Evolutionary conservation across 1,140 invertebrate genomes (phyloP).

Genomic region (Lethocerus indicus): DNA sequence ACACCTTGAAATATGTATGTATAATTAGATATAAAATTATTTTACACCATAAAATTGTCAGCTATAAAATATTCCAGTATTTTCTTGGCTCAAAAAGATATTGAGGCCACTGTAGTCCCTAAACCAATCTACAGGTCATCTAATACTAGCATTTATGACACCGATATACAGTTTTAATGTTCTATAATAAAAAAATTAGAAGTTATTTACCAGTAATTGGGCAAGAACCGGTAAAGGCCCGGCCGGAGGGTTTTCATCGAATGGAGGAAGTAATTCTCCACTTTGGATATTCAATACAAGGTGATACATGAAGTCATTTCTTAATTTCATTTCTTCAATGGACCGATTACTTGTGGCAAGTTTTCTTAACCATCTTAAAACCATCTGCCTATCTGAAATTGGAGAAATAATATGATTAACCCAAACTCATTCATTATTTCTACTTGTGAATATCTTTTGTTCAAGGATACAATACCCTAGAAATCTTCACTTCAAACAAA

Average conservation of each 20-base stretch:
- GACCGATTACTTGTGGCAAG: constrained; percentile 23
- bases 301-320: constrained; percentile 33
- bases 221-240: constrained; percentile 23
- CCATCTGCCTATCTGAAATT: constrained; percentile 21
- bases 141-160: background rate
- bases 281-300: constrained; percentile 27
- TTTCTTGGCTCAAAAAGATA: background rate
- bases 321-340: constrained; percentile 27
- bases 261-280: constrained; percentile 25
- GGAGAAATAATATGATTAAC: background rate
- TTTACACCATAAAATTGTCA: background rate
- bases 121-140: background rate
- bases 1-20: too few species aligned
- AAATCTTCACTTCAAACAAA: background rate
- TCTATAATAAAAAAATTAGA: constrained; percentile 8
- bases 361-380: constrained; percentile 29
- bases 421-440: background rate
- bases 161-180: background rate
- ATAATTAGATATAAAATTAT: background rate
- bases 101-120: background rate
- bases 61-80: background rate
- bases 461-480: background rate
- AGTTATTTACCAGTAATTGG: constrained; percentile 23
- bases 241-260: constrained; percentile 24
- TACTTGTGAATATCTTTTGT: background rate